Evolutionary conservation across 2,797 vertebrate genomes (phyloP), one percentile per base, ranked within the genome.

Genomic region (Anabacerthia variegaticeps): DNA sequence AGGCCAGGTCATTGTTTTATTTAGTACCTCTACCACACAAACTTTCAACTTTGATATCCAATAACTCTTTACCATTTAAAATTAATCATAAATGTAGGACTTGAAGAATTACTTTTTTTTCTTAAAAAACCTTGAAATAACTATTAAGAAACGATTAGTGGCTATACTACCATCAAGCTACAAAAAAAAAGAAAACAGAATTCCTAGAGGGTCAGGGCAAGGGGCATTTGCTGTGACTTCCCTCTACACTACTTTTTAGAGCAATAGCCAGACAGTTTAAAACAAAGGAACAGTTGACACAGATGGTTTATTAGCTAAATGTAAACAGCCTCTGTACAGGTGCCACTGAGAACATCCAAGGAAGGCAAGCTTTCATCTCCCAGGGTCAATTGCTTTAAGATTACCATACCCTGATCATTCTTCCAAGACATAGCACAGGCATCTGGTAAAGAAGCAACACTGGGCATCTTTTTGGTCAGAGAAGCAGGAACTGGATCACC

Each of bases 351-450:
- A 59, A 18, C 23, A 88, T 10, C 46, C 81, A 41, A 4, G 44
- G 63, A 80, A 14, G 22, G 19, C 48, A 89, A 95, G 21, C 63
- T 75, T 72, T 66, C 54, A 66, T 68, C 61, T 34, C 41, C 3
- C 14, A 78, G 36, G 12, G 81, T 28, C 27, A 83, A 44, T 23
- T 32, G 56, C 34, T 93, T 85, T 36, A 52, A 51, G 27, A 78
- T 74, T 69, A 94, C 77, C 88, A 51, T 98, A 98, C 97, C 97
- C 91, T 97, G 91, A 56, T 98, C 95, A 62, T 41, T 88, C 74
- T 95, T 93, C 87, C 97, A 92, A 69, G 93, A 95, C 23, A 91
- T 32, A 73, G 66, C 75, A 85, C 80, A 89, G 32, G 94, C 79
- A 92, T 96, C 95, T 68, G 82, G 82, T 79, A 93, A 62, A 92